These are phyloP conservation scores for Orthosia gracilis DNA, from an alignment of 2,888 invertebrate genomes.

Conservation along the genomic window DNA sequence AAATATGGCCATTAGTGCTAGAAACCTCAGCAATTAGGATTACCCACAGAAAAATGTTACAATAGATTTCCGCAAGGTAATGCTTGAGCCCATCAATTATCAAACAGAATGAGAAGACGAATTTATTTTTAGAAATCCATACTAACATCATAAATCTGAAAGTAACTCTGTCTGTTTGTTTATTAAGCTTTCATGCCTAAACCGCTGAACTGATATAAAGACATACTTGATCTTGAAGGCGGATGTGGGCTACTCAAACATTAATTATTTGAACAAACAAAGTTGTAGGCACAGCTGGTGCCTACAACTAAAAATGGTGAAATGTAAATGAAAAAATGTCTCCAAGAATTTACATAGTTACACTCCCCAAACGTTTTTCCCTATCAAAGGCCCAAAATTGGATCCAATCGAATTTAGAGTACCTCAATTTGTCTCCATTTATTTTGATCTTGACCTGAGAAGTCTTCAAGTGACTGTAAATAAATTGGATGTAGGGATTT, in stretches of 20 bases:
- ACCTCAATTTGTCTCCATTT: conserved; percentile 69
- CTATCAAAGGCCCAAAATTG: conserved; percentile 59
- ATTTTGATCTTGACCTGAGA: conserved; percentile 66
- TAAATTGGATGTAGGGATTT: conserved; percentile 64
- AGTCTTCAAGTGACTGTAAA: conserved; percentile 61
- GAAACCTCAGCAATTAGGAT: conserved; percentile 39
- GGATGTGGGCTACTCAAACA: background rate
- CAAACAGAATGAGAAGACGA: conserved; percentile 39
- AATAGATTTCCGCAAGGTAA: conserved; percentile 58
- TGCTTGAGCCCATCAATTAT: conserved; percentile 48
- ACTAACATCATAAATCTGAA: background rate
- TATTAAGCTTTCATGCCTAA: background rate
- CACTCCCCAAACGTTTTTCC: conserved; percentile 54
- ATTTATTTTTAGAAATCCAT: conserved; percentile 36
- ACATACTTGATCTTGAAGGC: background rate
- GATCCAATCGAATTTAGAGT: conserved; percentile 66
- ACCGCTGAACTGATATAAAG: background rate
- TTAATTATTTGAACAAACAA: background rate
- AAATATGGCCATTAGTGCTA: conserved; percentile 41
- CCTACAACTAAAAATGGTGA: conserved; percentile 1
- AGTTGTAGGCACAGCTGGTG: background rate
- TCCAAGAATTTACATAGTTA: conserved; percentile 51
- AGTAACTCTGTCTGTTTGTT: background rate
- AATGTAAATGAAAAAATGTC: conserved; percentile 34
- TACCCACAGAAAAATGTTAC: conserved; percentile 46